A percentile compares a stretch with the other conserved stretches of the same genome.
Evolutionary conservation across 2,113 vertebrate species (phyloP).

Genomic region (Salvelinus sp.): DNA sequence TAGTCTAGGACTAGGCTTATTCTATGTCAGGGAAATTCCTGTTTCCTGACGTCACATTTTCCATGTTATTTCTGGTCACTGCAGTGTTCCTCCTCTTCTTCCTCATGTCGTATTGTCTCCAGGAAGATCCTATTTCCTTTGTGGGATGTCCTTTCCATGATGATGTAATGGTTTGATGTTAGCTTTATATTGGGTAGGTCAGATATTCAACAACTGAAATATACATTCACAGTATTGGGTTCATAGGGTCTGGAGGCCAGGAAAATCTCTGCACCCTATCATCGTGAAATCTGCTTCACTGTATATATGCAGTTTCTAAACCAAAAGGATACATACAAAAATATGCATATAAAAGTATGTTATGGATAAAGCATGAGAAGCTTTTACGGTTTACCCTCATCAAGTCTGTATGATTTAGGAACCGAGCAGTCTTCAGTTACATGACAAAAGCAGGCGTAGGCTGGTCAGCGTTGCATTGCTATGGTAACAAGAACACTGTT

Average conservation of each 20-base stretch:
- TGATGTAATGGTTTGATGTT: constrained; percentile 25
- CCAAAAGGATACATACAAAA: too few relatives aligned
- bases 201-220: not conserved
- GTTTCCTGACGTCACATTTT: not conserved
- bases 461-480: constrained; percentile 19
- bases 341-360: too few relatives aligned
- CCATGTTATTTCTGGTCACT: constrained; percentile 27
- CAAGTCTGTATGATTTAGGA: not conserved
- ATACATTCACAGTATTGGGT: not conserved
- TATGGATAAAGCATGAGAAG: too few relatives aligned
- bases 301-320: too few relatives aligned
- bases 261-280: too few relatives aligned
- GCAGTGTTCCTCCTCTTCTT: constrained; percentile 29
- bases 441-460: constrained; percentile 15
- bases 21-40: not conserved
- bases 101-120: constrained; percentile 44
- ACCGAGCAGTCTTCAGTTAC: not conserved
- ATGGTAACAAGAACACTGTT: constrained; percentile 37
- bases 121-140: constrained; percentile 53
- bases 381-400: too few relatives aligned
- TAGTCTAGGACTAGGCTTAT: too few relatives aligned
- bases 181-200: not conserved
- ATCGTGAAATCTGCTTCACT: too few relatives aligned
- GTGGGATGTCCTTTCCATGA: constrained; percentile 52
- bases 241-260: too few relatives aligned